phyloP scores from a whole-genome alignment of 2,888 invertebrate species.

The Drosophila neonasuta region DNA sequence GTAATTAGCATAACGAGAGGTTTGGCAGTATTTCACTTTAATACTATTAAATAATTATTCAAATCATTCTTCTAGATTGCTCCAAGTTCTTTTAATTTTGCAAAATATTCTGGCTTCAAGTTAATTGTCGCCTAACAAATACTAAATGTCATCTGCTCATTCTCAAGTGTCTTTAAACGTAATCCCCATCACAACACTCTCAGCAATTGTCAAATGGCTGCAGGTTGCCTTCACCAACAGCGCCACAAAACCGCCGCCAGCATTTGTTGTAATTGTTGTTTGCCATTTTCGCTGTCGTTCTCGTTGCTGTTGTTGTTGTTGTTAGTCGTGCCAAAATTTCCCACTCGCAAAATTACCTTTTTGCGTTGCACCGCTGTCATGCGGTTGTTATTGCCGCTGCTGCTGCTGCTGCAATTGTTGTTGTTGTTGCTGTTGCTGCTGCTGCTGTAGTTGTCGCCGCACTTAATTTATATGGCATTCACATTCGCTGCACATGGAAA shows the following conservation, averaged over 20 bases:
- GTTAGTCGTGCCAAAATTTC: constrained; percentile 45
- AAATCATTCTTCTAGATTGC: no score
- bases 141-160: background rate
- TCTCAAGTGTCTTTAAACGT: constrained; percentile 8
- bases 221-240: constrained; percentile 31
- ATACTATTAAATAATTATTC: no score
- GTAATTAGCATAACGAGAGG: background rate
- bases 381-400: constrained; percentile 44
- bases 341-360: constrained; percentile 71
- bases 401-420: constrained; percentile 35
- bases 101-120: background rate
- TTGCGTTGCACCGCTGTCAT: constrained; percentile 74
- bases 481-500: constrained; percentile 59
- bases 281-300: constrained; percentile 8
- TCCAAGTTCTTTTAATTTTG: no score
- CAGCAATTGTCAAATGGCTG: constrained; percentile 48
- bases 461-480: constrained; percentile 73
- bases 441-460: constrained; percentile 53
- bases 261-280: constrained; percentile 43
- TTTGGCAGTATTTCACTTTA: background rate
- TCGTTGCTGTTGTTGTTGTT: constrained; percentile 7
- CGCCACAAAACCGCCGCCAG: constrained; percentile 39
- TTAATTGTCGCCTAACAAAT: background rate
- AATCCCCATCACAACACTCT: constrained; percentile 1
- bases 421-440: constrained; percentile 34